Evolutionary conservation across 1,140 invertebrate species (phyloP), one percentile per base, ranked within the genome.

Genomic region (Coptotermes formosanus): DNA sequence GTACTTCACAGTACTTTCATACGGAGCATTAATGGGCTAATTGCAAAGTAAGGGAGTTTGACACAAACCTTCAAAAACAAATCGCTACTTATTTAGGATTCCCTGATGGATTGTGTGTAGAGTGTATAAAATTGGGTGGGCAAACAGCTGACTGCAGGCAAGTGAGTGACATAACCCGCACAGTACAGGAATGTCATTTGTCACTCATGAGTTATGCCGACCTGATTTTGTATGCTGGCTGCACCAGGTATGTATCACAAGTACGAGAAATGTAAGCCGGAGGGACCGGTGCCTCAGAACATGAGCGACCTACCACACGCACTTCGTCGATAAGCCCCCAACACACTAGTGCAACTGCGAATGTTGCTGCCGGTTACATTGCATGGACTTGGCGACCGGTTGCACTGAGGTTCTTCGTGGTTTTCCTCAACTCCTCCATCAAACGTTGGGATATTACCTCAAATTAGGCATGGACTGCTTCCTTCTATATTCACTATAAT

Each of bases 171-270:
- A 30, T n/a, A 30, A 75, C 64, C 64, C 64, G 25, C 64, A 75
- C 6, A n/a, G 64, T 30, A 75, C 64, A 30, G 64, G 64, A 75
- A 75, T 75, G 64, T 75, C 64, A 75, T 75, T 75, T 75, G 64
- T 75, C 64, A 75, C 30, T 75, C 64, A 75, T 75, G 25, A 75
- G n/a, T 55, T 55, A 55, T 21, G 19, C 14, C 0, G 52, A 30
- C 64, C 25, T 25, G 64, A 75, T 8, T 75, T 75, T 2, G 6
- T 25, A 75, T 75, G 25, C 64, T 30, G 64, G n/a, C 25, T 30
- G 64, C 64, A 30, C 30, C 64, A 30, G 1, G 64, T n/a, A 75
- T 75, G 64, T 75, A 14, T 75, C 64, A 30, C 64, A 75, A n/a
- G 64, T 75, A 75, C 25, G 14, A 55, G 52, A 55, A 55, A 55